A percentile compares a stretch with the other conserved stretches of the same genome.
Conservation (phyloP, 2,888 invertebrate species). For the Acleris holmiana region DNA sequence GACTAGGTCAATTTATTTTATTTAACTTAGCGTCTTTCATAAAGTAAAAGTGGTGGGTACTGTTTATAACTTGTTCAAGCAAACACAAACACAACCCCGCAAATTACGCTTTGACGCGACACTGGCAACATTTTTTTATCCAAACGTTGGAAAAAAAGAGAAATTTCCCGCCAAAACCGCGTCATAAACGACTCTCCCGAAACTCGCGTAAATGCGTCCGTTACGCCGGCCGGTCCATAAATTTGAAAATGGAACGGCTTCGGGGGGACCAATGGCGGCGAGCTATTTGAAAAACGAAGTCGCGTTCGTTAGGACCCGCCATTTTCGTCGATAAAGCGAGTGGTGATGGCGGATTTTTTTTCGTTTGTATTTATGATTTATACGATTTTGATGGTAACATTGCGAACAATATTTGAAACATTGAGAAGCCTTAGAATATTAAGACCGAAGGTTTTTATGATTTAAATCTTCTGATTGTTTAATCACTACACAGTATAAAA, state of each 20-base stretch:
- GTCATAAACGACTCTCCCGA: slow-evolving; percentile 45
- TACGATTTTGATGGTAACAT: background rate
- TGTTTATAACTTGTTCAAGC: slow-evolving; percentile 3
- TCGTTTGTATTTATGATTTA: slow-evolving; percentile 24
- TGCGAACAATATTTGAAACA: no score
- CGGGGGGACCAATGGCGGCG: slow-evolving; percentile 48
- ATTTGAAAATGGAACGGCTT: slow-evolving; percentile 58
- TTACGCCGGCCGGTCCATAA: slow-evolving; percentile 56
- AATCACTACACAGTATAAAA: no score
- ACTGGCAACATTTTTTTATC: slow-evolving; percentile 24
- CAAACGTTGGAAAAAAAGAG: slow-evolving; percentile 26
- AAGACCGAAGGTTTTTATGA: no score
- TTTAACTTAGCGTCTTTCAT: no score
- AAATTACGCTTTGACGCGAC: slow-evolving; percentile 22
- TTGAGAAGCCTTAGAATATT: no score
- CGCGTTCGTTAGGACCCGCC: slow-evolving; percentile 41
- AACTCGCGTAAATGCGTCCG: slow-evolving; percentile 46
- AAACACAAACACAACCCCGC: slow-evolving; percentile 9
- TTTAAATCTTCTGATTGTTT: no score
- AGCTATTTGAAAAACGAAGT: slow-evolving; percentile 44
- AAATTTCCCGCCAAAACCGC: slow-evolving; percentile 27
- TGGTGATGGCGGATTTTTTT: slow-evolving; percentile 28
- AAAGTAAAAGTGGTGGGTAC: no score
- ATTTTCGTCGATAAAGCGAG: slow-evolving; percentile 38
- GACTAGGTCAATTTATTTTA: no score